phyloP scores from a whole-genome alignment of 2,113 vertebrate species.

The Poicephalus gulielmi region DNA sequence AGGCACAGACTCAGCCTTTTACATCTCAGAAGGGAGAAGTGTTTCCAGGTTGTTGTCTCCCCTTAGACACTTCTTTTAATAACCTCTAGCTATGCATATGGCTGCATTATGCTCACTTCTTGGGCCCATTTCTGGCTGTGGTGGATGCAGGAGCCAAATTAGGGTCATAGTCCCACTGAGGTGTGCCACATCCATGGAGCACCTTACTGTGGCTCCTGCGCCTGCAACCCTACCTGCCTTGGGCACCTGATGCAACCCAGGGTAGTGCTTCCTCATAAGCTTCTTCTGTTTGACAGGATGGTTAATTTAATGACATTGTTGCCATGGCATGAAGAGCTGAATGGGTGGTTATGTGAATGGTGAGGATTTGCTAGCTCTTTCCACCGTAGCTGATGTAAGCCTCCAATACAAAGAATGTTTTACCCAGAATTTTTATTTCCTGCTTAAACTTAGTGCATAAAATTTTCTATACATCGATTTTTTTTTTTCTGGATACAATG shows the following conservation, averaged over 20 bases:
- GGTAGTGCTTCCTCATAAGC: background rate
- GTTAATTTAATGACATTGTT: background rate
- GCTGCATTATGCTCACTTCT: background rate
- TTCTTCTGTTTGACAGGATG: background rate
- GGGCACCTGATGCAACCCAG: background rate
- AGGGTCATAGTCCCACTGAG: background rate
- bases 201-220: background rate
- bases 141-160: background rate
- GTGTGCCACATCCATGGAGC: accelerated
- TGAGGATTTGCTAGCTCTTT: background rate
- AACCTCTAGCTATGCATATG: background rate
- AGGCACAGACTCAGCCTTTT: background rate
- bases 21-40: background rate
- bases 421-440: background rate
- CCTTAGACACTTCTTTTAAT: background rate
- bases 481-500: background rate
- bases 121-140: background rate
- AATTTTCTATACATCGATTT: background rate
- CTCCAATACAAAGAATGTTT: background rate
- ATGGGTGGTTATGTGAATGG: background rate
- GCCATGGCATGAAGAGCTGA: background rate
- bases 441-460: background rate
- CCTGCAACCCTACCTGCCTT: accelerated
- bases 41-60: background rate
- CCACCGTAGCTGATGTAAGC: background rate